A percentile compares a stretch with the other conserved stretches of the same genome.
phyloP scores from a whole-genome alignment of 1,140 invertebrate genomes.

The Hesperophylax magnus region DNA sequence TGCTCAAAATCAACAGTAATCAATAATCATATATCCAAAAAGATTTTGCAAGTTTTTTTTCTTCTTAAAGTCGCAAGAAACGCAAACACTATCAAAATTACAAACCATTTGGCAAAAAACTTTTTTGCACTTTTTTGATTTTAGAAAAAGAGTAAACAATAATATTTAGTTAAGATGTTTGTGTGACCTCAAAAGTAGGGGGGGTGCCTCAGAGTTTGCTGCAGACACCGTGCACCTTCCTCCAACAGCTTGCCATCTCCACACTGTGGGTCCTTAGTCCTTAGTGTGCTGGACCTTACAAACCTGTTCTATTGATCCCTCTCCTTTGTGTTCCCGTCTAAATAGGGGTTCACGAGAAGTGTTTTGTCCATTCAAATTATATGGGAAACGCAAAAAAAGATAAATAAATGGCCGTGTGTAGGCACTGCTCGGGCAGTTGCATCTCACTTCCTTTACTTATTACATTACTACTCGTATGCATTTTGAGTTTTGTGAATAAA shows the following conservation, averaged over 20 bases:
- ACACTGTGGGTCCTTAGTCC: too few relatives aligned
- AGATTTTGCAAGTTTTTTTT: too few relatives aligned
- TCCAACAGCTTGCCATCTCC: not conserved
- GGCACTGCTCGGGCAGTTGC: not conserved
- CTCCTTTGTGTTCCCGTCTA: conserved; percentile 22
- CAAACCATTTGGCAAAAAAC: too few relatives aligned
- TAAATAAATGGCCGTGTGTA: conserved; percentile 15
- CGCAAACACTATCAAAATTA: too few relatives aligned
- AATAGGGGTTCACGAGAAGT: conserved; percentile 42
- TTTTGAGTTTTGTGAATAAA: not conserved
- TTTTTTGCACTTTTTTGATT: too few relatives aligned
- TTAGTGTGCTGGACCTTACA: not conserved
- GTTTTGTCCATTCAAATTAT: conserved; percentile 49
- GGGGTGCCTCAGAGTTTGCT: not conserved
- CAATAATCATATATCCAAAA: too few relatives aligned
- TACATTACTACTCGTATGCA: conserved; percentile 1
- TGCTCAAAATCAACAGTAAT: too few relatives aligned
- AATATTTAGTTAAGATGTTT: too few relatives aligned
- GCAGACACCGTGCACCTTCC: conserved; percentile 3
- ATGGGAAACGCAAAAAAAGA: conserved; percentile 47
- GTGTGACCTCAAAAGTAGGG: not conserved
- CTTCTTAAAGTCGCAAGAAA: too few relatives aligned
- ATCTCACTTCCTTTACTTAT: conserved; percentile 6
- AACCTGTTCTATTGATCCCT: conserved; percentile 43
- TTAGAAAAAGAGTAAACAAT: too few relatives aligned